These are phyloP conservation scores for Volucella inflata DNA, from an alignment of 2,888 invertebrate genomes.

Conservation along the genomic window DNA sequence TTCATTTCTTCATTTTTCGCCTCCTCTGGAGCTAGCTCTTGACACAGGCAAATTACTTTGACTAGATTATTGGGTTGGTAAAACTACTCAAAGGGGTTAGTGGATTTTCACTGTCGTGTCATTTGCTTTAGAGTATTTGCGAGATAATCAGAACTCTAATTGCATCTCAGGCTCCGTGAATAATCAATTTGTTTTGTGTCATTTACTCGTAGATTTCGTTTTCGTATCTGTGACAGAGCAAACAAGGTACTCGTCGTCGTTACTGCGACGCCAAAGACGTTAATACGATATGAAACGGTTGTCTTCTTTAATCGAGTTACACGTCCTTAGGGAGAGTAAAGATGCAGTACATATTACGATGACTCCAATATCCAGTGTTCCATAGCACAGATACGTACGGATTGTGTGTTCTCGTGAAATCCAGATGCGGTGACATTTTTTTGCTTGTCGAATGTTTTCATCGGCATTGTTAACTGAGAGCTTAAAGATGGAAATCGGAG, in stretches of 20 bases:
- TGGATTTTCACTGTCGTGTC: slow-evolving; percentile 17
- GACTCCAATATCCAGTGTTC: not conserved
- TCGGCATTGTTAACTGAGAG: slow-evolving; percentile 29
- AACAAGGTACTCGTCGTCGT: slow-evolving; percentile 22
- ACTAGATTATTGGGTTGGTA: slow-evolving; percentile 45
- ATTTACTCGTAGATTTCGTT: not conserved
- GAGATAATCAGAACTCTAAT: slow-evolving; percentile 35
- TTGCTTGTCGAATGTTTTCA: slow-evolving; percentile 60
- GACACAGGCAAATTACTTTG: slow-evolving; percentile 65
- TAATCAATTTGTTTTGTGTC: slow-evolving; percentile 60
- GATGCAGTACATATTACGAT: not conserved
- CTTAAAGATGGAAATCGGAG: slow-evolving; percentile 25
- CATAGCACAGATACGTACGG: not conserved
- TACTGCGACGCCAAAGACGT: slow-evolving; percentile 27
- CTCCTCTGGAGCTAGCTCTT: not conserved
- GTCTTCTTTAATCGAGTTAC: slow-evolving; percentile 13
- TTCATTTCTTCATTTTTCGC: slow-evolving; percentile 10
- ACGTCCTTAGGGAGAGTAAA: slow-evolving; percentile 20
- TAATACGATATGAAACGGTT: slow-evolving; percentile 27
- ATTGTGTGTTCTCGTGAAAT: slow-evolving; percentile 26
- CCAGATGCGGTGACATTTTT: slow-evolving; percentile 49
- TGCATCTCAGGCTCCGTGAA: slow-evolving; percentile 40
- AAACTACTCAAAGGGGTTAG: slow-evolving; percentile 20
- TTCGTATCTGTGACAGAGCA: slow-evolving; percentile 29
- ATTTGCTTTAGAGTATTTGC: slow-evolving; percentile 24